These are phyloP conservation scores for Suillia variegata DNA, from an alignment of 2,888 invertebrate species.

Conservation along the genomic window DNA sequence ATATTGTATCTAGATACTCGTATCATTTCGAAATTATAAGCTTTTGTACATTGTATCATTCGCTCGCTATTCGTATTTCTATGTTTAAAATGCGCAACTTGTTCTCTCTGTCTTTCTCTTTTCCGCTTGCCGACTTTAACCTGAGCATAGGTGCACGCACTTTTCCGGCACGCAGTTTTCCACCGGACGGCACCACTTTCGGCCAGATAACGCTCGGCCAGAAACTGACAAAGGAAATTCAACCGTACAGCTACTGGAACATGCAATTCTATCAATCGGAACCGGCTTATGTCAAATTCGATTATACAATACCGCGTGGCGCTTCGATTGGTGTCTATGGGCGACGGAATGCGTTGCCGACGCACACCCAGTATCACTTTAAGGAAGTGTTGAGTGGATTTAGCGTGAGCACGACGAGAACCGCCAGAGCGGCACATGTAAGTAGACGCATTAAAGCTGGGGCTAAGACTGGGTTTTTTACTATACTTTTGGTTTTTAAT, in stretches of 20 bases:
- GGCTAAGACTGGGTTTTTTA: constrained; percentile 12
- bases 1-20: no score
- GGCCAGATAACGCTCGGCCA: constrained; percentile 87
- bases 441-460: constrained; percentile 63
- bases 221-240: constrained; percentile 85
- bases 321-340: constrained; percentile 95
- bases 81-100: background rate
- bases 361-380: constrained; percentile 96
- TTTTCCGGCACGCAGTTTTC: constrained; percentile 87
- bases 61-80: background rate
- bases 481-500: background rate
- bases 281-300: constrained; percentile 91
- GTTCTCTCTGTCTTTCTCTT: background rate
- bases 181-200: constrained; percentile 91
- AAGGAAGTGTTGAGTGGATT: constrained; percentile 91
- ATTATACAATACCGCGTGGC: constrained; percentile 89
- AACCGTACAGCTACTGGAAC: constrained; percentile 95
- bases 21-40: no score
- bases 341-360: constrained; percentile 89
- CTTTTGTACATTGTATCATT: background rate
- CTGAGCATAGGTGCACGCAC: constrained; percentile 85
- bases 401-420: constrained; percentile 84
- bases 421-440: constrained; percentile 84
- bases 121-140: constrained; percentile 2
- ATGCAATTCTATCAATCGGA: constrained; percentile 96